Conservation (phyloP, 2,113 vertebrate genomes). For the Dipodomys ordii region DNA sequence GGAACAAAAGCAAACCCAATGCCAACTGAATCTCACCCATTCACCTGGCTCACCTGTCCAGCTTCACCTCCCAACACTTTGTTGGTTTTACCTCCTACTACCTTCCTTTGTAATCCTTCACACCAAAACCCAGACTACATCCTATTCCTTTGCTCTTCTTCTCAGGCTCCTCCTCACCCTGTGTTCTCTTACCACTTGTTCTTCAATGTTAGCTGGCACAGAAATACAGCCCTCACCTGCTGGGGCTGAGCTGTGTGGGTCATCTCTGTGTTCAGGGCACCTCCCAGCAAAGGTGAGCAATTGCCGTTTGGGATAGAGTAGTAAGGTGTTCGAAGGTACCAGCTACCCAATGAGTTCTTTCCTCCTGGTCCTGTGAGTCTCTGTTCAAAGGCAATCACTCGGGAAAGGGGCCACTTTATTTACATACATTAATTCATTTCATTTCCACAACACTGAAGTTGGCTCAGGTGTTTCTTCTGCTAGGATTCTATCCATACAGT, state of each 20-base stretch:
- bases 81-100: neutral
- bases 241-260: neutral
- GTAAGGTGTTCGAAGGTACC: neutral
- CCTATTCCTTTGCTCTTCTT: neutral
- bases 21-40: no score
- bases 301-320: neutral
- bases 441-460: neutral
- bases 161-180: neutral
- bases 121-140: neutral
- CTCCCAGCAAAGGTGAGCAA: neutral
- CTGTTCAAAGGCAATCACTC: neutral
- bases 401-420: neutral
- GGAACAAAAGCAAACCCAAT: neutral
- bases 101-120: neutral
- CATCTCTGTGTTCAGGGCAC: neutral
- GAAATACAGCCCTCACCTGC: neutral
- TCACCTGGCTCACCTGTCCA: accelerated
- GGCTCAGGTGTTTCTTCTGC: conserved; percentile 8
- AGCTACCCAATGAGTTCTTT: neutral
- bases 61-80: neutral
- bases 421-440: neutral
- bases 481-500: neutral
- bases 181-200: neutral
- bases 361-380: neutral
- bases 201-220: neutral